A percentile compares a stretch with the other conserved stretches of the same genome.
Evolutionary conservation across 2,888 invertebrate genomes (phyloP).

Genomic region (Quadroppia sp.): DNA sequence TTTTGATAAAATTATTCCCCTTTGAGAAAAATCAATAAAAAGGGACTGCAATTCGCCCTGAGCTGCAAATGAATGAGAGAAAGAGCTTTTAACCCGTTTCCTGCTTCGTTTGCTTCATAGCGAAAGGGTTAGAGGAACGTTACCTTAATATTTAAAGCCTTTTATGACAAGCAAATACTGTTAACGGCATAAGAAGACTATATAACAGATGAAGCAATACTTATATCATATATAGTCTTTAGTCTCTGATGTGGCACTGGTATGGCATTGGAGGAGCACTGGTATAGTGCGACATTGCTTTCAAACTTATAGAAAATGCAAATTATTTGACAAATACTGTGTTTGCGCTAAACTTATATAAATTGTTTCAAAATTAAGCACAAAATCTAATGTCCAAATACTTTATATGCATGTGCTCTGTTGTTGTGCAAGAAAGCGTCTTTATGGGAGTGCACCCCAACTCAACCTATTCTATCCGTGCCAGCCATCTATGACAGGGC

Average conservation of each 20-base stretch:
- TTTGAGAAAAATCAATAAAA: conserved; percentile 36
- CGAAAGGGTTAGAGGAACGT: conserved; percentile 35
- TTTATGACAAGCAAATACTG: conserved; percentile 38
- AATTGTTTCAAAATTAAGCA: not conserved
- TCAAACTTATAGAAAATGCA: not conserved
- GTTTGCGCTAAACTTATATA: conserved; percentile 2
- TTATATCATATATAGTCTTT: conserved; percentile 9
- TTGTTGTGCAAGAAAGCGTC: conserved; percentile 31
- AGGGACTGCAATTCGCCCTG: conserved; percentile 34
- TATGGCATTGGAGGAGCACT: not conserved
- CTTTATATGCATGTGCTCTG: not conserved
- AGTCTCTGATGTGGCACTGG: not conserved
- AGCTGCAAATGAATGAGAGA: conserved; percentile 36
- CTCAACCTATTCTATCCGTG: not conserved
- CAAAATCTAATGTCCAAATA: no score
- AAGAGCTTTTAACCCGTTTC: conserved; percentile 38
- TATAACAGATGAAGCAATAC: conserved; percentile 15
- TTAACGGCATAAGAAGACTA: conserved; percentile 30
- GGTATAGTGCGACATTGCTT: conserved; percentile 19
- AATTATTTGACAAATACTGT: not conserved
- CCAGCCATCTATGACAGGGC: not conserved
- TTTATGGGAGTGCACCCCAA: conserved; percentile 34
- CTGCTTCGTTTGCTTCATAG: conserved; percentile 36
- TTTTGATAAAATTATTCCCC: conserved; percentile 35
- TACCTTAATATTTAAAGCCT: conserved; percentile 39